Percentiles rank a stretch among this genome's conserved stretches.
These are phyloP conservation scores for Orussus abietinus DNA, from an alignment of 1,140 invertebrate species.

Conservation along the genomic window DNA sequence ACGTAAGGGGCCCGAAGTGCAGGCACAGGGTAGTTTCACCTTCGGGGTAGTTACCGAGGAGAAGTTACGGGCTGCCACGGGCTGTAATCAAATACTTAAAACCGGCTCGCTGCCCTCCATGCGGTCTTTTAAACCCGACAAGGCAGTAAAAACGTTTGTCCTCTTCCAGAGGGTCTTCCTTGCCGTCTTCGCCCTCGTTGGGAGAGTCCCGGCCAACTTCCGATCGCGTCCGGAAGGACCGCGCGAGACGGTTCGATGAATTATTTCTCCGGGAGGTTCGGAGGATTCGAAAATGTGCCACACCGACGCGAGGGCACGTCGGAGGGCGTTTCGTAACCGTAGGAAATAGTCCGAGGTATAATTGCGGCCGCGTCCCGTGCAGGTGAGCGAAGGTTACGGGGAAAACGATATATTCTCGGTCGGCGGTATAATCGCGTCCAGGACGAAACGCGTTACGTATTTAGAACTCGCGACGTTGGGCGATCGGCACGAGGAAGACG, in stretches of 20 bases:
- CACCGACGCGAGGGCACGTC: too few species aligned
- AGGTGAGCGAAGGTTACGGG: too few species aligned
- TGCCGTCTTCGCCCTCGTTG: too few species aligned
- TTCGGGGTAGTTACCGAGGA: constrained; percentile 24
- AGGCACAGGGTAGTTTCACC: constrained; percentile 21
- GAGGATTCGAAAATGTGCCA: too few species aligned
- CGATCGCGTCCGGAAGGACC: not conserved
- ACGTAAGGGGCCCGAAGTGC: constrained; percentile 19
- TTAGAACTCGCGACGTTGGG: too few species aligned
- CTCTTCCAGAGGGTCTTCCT: constrained; percentile 20
- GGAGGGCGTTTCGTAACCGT: too few species aligned
- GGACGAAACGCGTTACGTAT: too few species aligned
- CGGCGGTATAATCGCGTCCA: too few species aligned
- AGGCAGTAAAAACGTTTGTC: constrained; percentile 32
- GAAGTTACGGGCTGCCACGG: constrained; percentile 29
- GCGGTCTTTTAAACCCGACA: not conserved
- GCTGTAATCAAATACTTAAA: constrained; percentile 50
- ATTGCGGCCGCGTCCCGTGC: too few species aligned
- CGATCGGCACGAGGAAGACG: constrained; percentile 13
- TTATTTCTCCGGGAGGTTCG: too few species aligned
- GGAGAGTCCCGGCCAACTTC: constrained; percentile 5
- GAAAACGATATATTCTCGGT: too few species aligned
- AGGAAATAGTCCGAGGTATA: too few species aligned
- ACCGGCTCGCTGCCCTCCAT: constrained; percentile 11
- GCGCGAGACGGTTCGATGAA: not conserved